These are phyloP conservation scores for Toxotes jaculatrix DNA, from an alignment of 2,113 vertebrate species.

Conservation along the genomic window DNA sequence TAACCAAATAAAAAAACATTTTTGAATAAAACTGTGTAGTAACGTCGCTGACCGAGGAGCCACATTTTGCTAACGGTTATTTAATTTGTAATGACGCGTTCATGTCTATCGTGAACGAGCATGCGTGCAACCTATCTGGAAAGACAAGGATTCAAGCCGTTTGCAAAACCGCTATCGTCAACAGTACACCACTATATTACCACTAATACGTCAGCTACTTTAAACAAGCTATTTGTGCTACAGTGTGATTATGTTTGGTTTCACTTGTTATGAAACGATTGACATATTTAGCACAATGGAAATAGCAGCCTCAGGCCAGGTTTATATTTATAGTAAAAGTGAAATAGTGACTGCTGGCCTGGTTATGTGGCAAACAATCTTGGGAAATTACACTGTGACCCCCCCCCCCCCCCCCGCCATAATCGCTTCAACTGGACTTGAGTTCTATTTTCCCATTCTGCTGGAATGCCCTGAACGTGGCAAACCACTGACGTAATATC, in stretches of 20 bases:
- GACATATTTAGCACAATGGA: too few relatives aligned
- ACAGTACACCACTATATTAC: background rate
- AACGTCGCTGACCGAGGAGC: background rate
- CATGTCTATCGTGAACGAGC: background rate
- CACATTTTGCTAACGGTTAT: background rate
- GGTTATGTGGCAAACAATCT: too few relatives aligned
- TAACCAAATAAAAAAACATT: background rate
- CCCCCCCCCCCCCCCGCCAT: too few relatives aligned
- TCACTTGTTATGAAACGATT: background rate
- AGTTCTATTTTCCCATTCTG: constrained; percentile 7
- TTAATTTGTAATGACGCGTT: constrained; percentile 21
- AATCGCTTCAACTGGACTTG: background rate
- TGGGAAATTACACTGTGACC: background rate
- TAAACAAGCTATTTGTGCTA: background rate
- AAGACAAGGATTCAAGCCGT: background rate
- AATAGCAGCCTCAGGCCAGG: background rate
- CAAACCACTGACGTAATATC: constrained; percentile 29
- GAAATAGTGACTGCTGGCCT: background rate
- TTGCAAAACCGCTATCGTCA: background rate
- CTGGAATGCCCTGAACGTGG: background rate
- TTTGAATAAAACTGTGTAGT: background rate
- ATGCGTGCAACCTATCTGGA: background rate
- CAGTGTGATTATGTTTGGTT: background rate
- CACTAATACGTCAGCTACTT: background rate
- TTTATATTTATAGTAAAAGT: background rate